Percentiles rank a stretch among this genome's conserved stretches.
These are phyloP conservation scores for Tricholauxania praeusta DNA, from an alignment of 2,888 invertebrate genomes.

Conservation along the genomic window DNA sequence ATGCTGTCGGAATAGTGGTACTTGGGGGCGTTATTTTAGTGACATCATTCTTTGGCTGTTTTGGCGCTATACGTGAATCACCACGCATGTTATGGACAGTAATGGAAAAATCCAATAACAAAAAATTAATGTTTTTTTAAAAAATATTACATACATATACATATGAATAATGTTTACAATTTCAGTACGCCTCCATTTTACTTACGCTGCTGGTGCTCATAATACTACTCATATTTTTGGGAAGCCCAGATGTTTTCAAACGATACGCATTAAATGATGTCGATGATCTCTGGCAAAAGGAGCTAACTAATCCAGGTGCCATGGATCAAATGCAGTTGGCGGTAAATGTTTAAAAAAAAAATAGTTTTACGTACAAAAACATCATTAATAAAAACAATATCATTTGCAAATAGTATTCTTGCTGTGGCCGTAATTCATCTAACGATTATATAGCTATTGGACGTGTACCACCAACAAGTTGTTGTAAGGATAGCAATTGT, in stretches of 20 bases:
- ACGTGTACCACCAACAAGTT: slow-evolving; percentile 55
- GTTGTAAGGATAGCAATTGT: slow-evolving; percentile 59
- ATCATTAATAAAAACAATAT: too few species aligned
- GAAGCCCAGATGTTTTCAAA: slow-evolving; percentile 55
- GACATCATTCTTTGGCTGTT: slow-evolving; percentile 60
- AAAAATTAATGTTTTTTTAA: too few species aligned
- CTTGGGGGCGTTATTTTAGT: slow-evolving; percentile 56
- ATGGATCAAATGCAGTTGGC: slow-evolving; percentile 58
- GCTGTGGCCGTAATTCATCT: slow-evolving; percentile 61
- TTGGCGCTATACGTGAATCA: slow-evolving; percentile 59
- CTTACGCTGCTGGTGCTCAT: slow-evolving; percentile 54
- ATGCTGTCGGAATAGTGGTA: slow-evolving; percentile 57
- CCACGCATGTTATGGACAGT: slow-evolving; percentile 61
- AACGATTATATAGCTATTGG: slow-evolving; percentile 54
- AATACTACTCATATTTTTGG: slow-evolving; percentile 51
- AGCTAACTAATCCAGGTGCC: slow-evolving; percentile 53
- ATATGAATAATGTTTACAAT: background rate
- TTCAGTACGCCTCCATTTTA: slow-evolving; percentile 55
- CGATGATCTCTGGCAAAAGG: slow-evolving; percentile 55
- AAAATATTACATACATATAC: too few species aligned
- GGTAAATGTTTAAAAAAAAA: slow-evolving; percentile 44
- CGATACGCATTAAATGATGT: slow-evolving; percentile 55
- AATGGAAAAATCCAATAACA: background rate
- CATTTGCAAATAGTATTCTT: slow-evolving; percentile 50
- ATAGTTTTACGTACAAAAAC: too few species aligned